Base-by-base conservation (phyloP, 2,113 vertebrate species). In the Garra rufa region DNA sequence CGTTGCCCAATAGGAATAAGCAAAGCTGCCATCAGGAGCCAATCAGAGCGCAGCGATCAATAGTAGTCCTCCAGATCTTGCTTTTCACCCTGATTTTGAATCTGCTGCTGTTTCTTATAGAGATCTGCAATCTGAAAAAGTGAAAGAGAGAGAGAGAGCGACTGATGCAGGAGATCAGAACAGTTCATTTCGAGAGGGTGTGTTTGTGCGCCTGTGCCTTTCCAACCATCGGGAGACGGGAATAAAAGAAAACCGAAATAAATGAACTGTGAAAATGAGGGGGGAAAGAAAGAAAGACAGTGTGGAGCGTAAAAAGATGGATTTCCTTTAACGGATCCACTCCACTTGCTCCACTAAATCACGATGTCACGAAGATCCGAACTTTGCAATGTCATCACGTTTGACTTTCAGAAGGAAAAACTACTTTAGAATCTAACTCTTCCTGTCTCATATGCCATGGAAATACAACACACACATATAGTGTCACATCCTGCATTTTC, bases 61-160 rank as follows among this genome's bases (percentile, higher is more conserved):
- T 96, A 96, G 85, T 94, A 96, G 48, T 95, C 95, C 80, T 97
- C 96, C 0, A 28, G 52, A 48, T 96, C 96, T 0, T 69, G 89
- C 74, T 93, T 94, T 48, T 94, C 94, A 9, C 93, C 93, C 85
- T 96, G 96, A 81, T 97, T 98, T 92, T 97, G 97, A 83, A 98
- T 96, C 93, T 97, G 96, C 90, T 97, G 97, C 90, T 98, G 97
- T 89, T 94, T 96, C 90, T 78, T 91, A 91, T 97, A 98, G 82
- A 98, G 89, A 61, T 92, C 92, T 5, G 97, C 97, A 55, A 98
- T 96, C 97, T 98, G 92, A 1, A 41, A 81, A 41, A 70, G 78
- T 52, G 85, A 74, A 34, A 21, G 28, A 67, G 48, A 63, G 43
- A n/a, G n/a, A 38, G n/a, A 50, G 8, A 43, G 7, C 50, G 43